Conservation (phyloP, 53 echinoderm and acorn worm genomes). For the Arbacia lixula region DNA sequence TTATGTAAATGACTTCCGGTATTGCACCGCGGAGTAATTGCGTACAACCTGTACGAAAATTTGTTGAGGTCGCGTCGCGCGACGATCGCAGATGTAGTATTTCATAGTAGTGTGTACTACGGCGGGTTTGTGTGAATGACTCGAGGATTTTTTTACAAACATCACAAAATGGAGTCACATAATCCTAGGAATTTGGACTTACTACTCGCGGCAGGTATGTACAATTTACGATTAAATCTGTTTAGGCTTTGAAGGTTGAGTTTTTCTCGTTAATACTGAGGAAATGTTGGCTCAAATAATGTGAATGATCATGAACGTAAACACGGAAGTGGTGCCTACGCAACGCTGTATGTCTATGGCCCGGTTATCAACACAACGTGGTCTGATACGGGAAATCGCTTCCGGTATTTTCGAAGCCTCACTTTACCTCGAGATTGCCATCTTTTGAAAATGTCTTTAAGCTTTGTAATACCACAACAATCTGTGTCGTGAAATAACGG, state of each 20-base stretch:
- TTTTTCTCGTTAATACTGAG: not conserved
- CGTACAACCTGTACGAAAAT: too few relatives aligned
- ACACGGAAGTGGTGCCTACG: constrained; percentile 60
- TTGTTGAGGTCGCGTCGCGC: not conserved
- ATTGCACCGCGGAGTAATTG: constrained; percentile 61
- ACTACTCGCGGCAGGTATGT: constrained; percentile 90
- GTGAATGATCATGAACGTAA: constrained; percentile 31
- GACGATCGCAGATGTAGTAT: not conserved
- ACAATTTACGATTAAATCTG: not conserved
- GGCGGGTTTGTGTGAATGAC: not conserved
- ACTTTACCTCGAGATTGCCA: too few relatives aligned
- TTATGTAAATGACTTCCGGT: constrained; percentile 96
- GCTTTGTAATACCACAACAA: too few relatives aligned
- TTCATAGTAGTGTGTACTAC: not conserved
- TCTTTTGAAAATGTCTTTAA: too few relatives aligned
- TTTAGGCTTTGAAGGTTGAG: not conserved
- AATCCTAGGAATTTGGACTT: constrained; percentile 82
- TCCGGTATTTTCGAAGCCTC: constrained; percentile 49
- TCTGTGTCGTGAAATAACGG: too few relatives aligned
- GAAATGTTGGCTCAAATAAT: not conserved
- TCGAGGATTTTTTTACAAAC: not conserved
- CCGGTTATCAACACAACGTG: constrained; percentile 57
- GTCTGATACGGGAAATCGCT: constrained; percentile 26
- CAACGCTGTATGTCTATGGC: constrained; percentile 42
- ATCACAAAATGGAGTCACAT: constrained; percentile 53